Evolutionary conservation across 2,888 invertebrate species (phyloP).

Genomic region (Eristalis arbustorum): DNA sequence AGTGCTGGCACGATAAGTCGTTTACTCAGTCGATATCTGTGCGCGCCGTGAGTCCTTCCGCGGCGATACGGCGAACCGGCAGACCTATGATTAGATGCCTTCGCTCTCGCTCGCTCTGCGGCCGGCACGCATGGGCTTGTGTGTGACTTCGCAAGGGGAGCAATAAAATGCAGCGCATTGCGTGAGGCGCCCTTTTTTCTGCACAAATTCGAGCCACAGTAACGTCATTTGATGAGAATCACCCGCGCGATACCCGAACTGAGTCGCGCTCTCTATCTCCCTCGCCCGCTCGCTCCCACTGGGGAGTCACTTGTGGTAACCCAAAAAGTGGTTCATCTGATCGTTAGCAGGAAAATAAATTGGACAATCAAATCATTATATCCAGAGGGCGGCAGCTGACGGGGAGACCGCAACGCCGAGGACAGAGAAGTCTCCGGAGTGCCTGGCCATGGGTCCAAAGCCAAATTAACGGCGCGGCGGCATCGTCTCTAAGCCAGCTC

Average conservation of each 20-base stretch:
- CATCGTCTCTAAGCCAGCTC: constrained; percentile 39
- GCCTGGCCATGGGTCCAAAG: constrained; percentile 17
- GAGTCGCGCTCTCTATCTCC: neutral
- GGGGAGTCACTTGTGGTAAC: neutral
- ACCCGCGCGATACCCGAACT: constrained; percentile 9
- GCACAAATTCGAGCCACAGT: neutral
- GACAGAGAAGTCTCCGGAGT: neutral
- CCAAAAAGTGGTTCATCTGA: constrained; percentile 68
- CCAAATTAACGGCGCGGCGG: constrained; percentile 69
- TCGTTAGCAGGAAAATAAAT: constrained; percentile 77
- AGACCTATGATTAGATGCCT: constrained; percentile 64
- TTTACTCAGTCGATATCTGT: constrained; percentile 31
- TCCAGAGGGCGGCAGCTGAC: constrained; percentile 4
- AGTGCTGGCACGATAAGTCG: constrained; percentile 61
- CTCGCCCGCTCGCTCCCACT: too few relatives aligned
- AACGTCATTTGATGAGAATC: constrained; percentile 60
- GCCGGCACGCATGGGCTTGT: constrained; percentile 4
- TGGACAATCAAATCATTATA: constrained; percentile 78
- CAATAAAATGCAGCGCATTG: constrained; percentile 64
- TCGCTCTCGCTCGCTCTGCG: constrained; percentile 40
- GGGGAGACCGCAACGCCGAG: neutral
- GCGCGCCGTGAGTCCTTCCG: constrained; percentile 9
- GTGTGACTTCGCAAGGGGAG: constrained; percentile 38
- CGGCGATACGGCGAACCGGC: constrained; percentile 5
- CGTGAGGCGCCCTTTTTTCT: constrained; percentile 69